Percentiles rank a stretch among this genome's conserved stretches.
Conservation (phyloP, 1,140 invertebrate species). For the Cephus cinctus region DNA sequence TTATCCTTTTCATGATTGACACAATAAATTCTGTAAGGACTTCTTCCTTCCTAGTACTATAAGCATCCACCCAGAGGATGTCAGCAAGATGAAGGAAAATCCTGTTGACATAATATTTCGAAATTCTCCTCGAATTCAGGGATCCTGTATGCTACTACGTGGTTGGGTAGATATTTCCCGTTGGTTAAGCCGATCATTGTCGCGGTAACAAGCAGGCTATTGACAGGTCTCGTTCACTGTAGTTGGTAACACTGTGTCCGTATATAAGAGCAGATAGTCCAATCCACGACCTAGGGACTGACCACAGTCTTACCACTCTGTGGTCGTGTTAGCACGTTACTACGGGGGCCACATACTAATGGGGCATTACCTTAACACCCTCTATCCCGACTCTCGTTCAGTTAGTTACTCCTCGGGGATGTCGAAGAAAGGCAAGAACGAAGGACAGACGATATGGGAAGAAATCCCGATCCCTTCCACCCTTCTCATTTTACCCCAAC, state of each 20-base stretch:
- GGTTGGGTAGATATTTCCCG: constrained; percentile 44
- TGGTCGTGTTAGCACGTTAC: constrained; percentile 40
- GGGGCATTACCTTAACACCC: constrained; percentile 55
- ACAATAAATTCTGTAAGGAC: too few species aligned
- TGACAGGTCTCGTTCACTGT: constrained; percentile 51
- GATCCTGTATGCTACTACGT: background rate
- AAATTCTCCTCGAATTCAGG: too few species aligned
- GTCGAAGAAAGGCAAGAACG: constrained; percentile 25
- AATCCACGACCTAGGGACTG: constrained; percentile 34
- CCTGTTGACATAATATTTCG: background rate
- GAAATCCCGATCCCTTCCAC: too few species aligned
- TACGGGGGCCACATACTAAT: constrained; percentile 54
- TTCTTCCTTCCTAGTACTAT: too few species aligned
- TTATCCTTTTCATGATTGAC: too few species aligned
- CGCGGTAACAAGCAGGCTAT: constrained; percentile 52
- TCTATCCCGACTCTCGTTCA: constrained; percentile 47
- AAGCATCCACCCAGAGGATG: background rate
- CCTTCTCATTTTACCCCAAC: too few species aligned
- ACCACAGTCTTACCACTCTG: constrained; percentile 30
- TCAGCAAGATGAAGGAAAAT: background rate
- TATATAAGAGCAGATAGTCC: too few species aligned
- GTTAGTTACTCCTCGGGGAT: constrained; percentile 51
- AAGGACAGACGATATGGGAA: too few species aligned
- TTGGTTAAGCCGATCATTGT: constrained; percentile 55
- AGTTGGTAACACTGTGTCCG: too few species aligned